Evolutionary conservation across 2,888 invertebrate genomes (phyloP), one percentile per base, ranked within the genome.

Genomic region (Nebria salina): DNA sequence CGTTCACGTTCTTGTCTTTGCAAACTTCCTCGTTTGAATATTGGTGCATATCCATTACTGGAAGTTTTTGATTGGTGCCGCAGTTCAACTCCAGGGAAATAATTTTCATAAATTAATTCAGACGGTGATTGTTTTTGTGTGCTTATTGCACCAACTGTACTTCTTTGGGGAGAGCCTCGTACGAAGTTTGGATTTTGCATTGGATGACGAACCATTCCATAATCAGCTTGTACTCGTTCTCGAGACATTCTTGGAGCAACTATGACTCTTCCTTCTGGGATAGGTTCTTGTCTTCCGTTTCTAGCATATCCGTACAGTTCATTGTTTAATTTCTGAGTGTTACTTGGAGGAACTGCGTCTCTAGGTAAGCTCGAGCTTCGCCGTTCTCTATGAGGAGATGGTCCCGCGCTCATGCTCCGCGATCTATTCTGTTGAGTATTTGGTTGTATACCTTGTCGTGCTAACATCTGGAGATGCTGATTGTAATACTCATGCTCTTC

Each of bases 401-500:
- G 87, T 13, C 88, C 87, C 0, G 90, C 89, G 0, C 90, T 88
- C 1, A 89, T 87, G 83, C 90, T 91, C 79, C 91, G 86, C 1
- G 90, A 90, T 80, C 90, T 86, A 65, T 88, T 86, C 9, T 82
- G 83, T 42, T 42, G 76, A 26, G 79, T 75, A 25, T 75, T 54
- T 34, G 64, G 25, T 72, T 76, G 43, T 34, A 26, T 15, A 75
- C 42, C 72, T 74, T 77, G 77, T 42, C 78, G 13, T 26, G 76
- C 72, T 43, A 86, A 84, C 76, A 86, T 83, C 68, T 85, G 84
- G 83, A 86, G 84, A 77, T 88, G 87, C 42, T 86, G 84, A 72
- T 86, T 83, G 65, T 86, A 86, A 65, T 87, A 87, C 84, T 90
- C 90, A 82, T 90, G 89, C 84, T 93, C 93, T 87, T 93, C 93